Evolutionary conservation across 2,888 invertebrate species (phyloP).

Genomic region (Venustoraphidia nigricollis): DNA sequence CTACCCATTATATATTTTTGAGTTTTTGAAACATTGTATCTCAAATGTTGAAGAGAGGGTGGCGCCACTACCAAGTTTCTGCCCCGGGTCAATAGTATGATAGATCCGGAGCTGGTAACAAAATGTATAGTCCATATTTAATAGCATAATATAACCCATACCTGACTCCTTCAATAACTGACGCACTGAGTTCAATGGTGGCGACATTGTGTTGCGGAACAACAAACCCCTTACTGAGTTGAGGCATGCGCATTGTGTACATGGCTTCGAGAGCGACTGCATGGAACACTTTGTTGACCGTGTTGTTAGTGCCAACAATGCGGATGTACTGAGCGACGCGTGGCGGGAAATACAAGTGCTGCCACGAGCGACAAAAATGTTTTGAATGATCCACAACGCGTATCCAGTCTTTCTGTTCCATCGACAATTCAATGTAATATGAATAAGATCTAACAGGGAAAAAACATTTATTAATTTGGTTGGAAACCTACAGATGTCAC

Average conservation of each 20-base stretch:
- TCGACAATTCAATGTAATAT: conserved; percentile 85
- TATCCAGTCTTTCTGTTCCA: conserved; percentile 92
- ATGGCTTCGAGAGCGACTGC: conserved; percentile 83
- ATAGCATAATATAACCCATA: conserved; percentile 16
- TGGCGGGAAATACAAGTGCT: conserved; percentile 81
- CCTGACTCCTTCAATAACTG: conserved; percentile 91
- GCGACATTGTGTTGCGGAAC: conserved; percentile 86
- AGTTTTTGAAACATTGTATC: no score
- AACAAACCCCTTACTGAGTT: conserved; percentile 57
- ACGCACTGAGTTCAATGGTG: conserved; percentile 75
- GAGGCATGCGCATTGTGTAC: conserved; percentile 62
- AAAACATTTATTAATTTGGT: background rate
- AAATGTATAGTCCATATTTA: no score
- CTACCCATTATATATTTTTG: no score
- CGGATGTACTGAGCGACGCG: conserved; percentile 74
- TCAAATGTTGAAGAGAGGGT: no score
- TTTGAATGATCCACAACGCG: conserved; percentile 82
- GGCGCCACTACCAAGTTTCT: no score
- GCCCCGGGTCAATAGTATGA: no score
- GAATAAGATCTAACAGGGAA: conserved; percentile 53
- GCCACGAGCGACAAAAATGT: conserved; percentile 93
- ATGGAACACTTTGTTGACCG: conserved; percentile 90
- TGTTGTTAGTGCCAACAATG: conserved; percentile 84
- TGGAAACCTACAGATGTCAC: background rate
- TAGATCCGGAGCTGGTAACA: no score